Evolutionary conservation across 2,797 vertebrate species (phyloP).

Genomic region (Etheostoma perlongum): DNA sequence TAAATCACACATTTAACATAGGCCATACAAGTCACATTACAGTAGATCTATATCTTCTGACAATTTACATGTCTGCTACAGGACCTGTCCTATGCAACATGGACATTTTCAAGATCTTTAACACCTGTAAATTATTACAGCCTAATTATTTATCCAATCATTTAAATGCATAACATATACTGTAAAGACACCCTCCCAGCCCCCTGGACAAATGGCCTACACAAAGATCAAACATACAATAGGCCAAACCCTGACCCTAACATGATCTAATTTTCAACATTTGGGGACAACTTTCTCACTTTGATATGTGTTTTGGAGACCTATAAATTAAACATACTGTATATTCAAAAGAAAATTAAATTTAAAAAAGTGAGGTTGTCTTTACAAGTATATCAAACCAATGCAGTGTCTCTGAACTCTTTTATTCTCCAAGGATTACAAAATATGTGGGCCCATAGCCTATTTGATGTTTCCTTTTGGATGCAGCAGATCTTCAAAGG

Average conservation of each 20-base stretch:
- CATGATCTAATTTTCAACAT: neutral
- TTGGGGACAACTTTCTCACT: neutral
- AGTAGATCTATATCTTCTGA: neutral
- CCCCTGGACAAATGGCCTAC: neutral
- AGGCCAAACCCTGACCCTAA: no score
- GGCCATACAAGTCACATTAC: neutral
- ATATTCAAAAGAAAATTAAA: no score
- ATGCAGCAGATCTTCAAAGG: neutral
- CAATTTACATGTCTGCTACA: neutral
- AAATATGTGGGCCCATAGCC: neutral
- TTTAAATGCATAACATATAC: neutral
- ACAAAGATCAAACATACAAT: neutral
- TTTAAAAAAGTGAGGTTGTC: neutral
- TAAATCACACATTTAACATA: neutral
- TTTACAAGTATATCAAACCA: neutral
- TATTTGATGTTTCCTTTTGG: neutral
- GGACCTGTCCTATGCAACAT: neutral
- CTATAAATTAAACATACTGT: slow-evolving; percentile 6
- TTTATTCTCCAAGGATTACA: neutral
- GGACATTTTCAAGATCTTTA: neutral
- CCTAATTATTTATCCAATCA: neutral
- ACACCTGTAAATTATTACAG: neutral
- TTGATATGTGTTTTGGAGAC: neutral
- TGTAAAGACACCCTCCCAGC: neutral
- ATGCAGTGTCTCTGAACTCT: neutral